These are phyloP conservation scores for Pao palembangensis DNA, from an alignment of 2,113 vertebrate species.

Conservation along the genomic window DNA sequence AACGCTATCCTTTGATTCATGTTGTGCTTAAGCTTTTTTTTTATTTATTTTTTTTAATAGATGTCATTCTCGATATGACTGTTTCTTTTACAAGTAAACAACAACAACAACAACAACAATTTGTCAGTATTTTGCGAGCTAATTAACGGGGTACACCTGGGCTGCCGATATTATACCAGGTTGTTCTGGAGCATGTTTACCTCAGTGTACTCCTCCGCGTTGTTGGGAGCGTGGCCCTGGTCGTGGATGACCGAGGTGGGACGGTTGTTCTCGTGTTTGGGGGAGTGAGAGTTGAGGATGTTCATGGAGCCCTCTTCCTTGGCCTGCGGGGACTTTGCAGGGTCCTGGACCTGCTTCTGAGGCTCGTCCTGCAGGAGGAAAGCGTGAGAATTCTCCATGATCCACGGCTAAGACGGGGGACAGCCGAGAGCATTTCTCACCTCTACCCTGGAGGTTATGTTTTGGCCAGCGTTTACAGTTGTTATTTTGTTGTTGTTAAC, in stretches of 20 bases:
- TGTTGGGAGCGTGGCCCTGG: constrained; percentile 51
- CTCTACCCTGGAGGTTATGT: too few species aligned
- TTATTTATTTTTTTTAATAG: background rate
- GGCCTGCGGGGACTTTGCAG: constrained; percentile 81
- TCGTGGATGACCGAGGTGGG: constrained; percentile 67
- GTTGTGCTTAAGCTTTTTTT: constrained; percentile 50
- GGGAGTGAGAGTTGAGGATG: constrained; percentile 87
- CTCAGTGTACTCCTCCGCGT: constrained; percentile 72
- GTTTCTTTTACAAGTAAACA: constrained; percentile 26
- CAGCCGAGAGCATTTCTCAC: too few species aligned
- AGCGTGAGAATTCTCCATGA: background rate
- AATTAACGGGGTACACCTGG: constrained; percentile 22
- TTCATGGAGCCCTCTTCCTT: constrained; percentile 89
- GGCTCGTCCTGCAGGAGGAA: constrained; percentile 77
- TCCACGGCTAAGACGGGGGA: too few species aligned
- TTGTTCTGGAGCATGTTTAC: constrained; percentile 92
- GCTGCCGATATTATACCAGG: constrained; percentile 75
- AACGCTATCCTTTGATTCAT: constrained; percentile 26
- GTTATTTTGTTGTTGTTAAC: too few species aligned
- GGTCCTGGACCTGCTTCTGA: constrained; percentile 82
- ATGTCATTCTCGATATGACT: background rate
- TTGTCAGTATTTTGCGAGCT: constrained; percentile 9
- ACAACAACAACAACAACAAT: constrained; percentile 33
- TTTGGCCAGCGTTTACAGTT: too few species aligned
- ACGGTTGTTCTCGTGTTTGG: constrained; percentile 84